Evolutionary conservation across 2,797 vertebrate species (phyloP), one percentile per base, ranked within the genome.

Genomic region (Vultur gryphus): DNA sequence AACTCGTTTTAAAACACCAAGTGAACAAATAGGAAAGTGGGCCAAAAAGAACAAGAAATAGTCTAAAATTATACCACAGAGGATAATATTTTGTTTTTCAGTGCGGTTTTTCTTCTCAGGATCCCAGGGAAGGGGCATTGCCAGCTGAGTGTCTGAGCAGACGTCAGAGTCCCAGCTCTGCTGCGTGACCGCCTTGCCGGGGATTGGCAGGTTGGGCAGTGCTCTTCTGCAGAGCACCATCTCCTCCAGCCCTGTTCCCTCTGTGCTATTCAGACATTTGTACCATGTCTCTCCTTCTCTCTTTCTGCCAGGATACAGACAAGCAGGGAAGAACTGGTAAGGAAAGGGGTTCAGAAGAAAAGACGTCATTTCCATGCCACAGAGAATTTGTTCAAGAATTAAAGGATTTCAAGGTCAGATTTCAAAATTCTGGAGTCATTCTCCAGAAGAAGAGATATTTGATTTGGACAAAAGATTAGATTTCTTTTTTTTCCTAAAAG

Each of bases 151-250:
- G 1, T 16, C 43, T 77, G 61, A 61, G 7, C 0, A 3, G 33
- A 58, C 0, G 0, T 35, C 44, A 21, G n/a, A n/a, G 10, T 72
- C 65, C 18, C 66, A 82, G 65, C 2, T 54, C 41, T 62, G 6
- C 25, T 52, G 26, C 5, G 1, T 41, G 48, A 55, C 14, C 3
- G 2, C 8, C 0, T 0, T 20, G 10, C 3, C 7, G 2, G 8
- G 51, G 19, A 41, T 24, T 0, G 2, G 12, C 23, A 62, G n/a
- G 16, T 6, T 52, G 37, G 21, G 19, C 7, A 41, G 13, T 25
- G 21, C 26, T 21, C 26, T 79, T 58, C 25, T 54, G 13, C 64
- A 73, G 51, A 54, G 17, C 33, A 49, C 26, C 13, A 3, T 26
- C 9, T 84, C 21, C 26, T 69, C 69, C 9, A 7, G 4, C 5